Conservation (phyloP, 2,888 invertebrate genomes). For the Sarcophaga rosellei region DNA sequence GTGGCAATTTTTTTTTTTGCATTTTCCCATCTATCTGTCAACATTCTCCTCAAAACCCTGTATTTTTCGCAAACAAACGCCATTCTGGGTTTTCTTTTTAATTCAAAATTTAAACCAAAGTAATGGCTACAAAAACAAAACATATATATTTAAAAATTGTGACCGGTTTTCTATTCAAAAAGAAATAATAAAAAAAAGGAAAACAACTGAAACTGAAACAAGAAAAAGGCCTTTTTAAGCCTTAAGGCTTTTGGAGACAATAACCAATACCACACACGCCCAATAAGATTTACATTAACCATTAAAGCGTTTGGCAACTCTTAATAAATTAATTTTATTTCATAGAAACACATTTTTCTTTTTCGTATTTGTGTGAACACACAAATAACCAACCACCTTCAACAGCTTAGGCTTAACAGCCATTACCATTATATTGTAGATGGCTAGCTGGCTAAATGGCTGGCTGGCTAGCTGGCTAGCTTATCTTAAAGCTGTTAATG, state of each 20-base stretch:
- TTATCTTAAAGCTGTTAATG: conserved; percentile 59
- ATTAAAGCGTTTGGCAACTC: conserved; percentile 52
- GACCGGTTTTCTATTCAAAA: background rate
- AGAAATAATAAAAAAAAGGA: background rate
- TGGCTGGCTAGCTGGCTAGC: conserved; percentile 30
- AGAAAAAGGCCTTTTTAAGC: background rate
- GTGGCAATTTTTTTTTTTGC: too few species aligned
- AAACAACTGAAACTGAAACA: background rate
- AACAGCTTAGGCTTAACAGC: conserved; percentile 28
- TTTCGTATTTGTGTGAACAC: background rate
- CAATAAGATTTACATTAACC: conserved; percentile 40
- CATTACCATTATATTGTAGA: background rate
- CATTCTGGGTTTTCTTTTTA: background rate
- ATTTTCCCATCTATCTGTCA: background rate
- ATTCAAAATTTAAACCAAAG: background rate
- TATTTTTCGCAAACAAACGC: background rate
- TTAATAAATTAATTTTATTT: conserved; percentile 54
- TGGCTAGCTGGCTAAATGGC: conserved; percentile 20
- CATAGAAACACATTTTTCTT: background rate
- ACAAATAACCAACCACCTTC: conserved; percentile 11
- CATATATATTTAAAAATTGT: conserved; percentile 25
- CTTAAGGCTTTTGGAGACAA: conserved; percentile 3
- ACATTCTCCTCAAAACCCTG: background rate
- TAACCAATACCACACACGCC: conserved; percentile 41
- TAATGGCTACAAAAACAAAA: conserved; percentile 25